Evolutionary conservation across 2,888 invertebrate genomes (phyloP), one percentile per base, ranked within the genome.

Genomic region (Smittia aterrima): DNA sequence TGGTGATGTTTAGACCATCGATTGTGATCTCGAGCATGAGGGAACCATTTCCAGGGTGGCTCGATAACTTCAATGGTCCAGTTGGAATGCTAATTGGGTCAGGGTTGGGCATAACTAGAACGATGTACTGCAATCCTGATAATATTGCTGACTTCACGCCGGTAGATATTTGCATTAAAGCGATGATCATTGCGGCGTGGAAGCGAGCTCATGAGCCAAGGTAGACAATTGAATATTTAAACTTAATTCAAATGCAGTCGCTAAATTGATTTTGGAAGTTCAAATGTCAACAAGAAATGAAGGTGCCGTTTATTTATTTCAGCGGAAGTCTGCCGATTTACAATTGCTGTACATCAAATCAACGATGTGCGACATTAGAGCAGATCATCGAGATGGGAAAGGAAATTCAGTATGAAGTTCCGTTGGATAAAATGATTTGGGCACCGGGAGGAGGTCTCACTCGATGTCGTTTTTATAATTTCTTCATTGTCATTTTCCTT

Each of bases 1-100:
- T 89, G 0, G 86, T 91, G 25, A 90, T 98, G 76, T 87, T 92
- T 76, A 85, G 97, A 75, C 97, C 97, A 0, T 95, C 96, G 0
- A 95, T 97, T 78, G 91, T 92, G 1, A 85, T 90, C 74, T 86
- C 89, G 0, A 84, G 89, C 4, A 75, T 86, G 0, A 79, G 82
- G 0, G 90, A 90, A 13, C 92, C 92, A 0, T 75, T 89, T 0
- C 62, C 72, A 7, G 62, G 62, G 1, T 97, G 96, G 96, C 84
- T 93, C 9, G 96, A 68, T 7, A 68, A 70, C 53, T 70, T 92
- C 76, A 96, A 96, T 80, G 97, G 97, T 0, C 95, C 96, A 0
- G 89, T 90, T 54, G 95, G 88, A 0, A 81, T 93, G 70, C 78
- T 93, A 75, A 81, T 89, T 0, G 93, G 89, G 0, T 85, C 87